Base-by-base conservation (phyloP, 1,140 invertebrate genomes). In the Euwallacea fornicatus region DNA sequence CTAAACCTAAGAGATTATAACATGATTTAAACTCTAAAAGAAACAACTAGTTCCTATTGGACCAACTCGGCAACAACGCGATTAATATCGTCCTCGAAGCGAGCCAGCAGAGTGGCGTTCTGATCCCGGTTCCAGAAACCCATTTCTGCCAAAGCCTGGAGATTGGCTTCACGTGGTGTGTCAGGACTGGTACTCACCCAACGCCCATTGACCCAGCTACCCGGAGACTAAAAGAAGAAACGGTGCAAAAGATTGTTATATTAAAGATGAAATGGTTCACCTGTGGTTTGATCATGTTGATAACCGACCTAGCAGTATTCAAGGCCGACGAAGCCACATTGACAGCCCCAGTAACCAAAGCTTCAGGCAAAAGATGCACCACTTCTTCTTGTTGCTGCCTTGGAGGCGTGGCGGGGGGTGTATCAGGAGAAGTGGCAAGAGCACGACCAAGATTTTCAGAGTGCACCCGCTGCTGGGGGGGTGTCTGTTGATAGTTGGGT, bases 311-410 rank as follows among this genome's bases (percentile, higher is more conserved):
- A 41, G 81, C 80, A 7, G 80, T 82, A 43, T 74, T 80, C 13
- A 81, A 77, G 10, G 81, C 82, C 9, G 78, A 77, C 6, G 81
- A 78, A 43, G 82, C 82, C n/a, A 81, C 79, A 58, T 77, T 78
- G 4, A 81, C 79, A 0, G 81, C 82, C 7, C 81, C 82, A 64
- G 75, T 74, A 7, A 83, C 77, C 33, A 83, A 73, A 62, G 74
- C 77, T 43, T 81, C 81, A 9, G 77, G 80, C 15, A 76, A 33
- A 56, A 74, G 73, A 47, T 76, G 74, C 13, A 75, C 71, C 8
- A 56, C 67, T 50, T 21, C 42, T 33, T 33, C 21, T 33, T 33
- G 21, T 16, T 21, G 61, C 13, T 7, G 61, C 58, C 59, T 64
- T 16, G 55, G 54, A 16, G 64, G 58, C 43, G 59, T n/a, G 8